Base-by-base conservation (phyloP, 92 coral and sea anemone genomes). In the Actinostola sp. region DNA sequence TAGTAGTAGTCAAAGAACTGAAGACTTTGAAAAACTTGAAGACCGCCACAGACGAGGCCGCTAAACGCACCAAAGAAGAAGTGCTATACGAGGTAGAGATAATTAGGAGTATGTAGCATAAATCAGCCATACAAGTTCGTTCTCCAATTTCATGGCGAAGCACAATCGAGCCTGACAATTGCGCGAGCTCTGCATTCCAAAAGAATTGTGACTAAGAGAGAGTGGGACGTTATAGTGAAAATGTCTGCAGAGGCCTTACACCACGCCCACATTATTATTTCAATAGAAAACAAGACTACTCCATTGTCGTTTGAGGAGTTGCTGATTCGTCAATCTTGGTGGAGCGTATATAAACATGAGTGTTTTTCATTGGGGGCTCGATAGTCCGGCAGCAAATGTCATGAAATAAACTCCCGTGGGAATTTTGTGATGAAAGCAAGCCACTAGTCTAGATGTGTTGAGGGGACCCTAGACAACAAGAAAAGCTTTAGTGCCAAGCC, bases 81-180 rank as follows among this genome's bases (percentile, higher is more conserved):
- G 62, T 75, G 61, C 33, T 48, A 2, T 63, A 63, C 28, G 80
- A 82, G 29, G 77, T 72, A 25, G 17, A 33, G 9, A 71, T 82
- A 8, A 50, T 76, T 13, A 48, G 20, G 82, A 82, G 66, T 75
- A 9, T 75, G 71, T 12, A 66, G 44, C 62, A 43, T 53, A 29
- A 35, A 55, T 8, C n/a, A 36, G 55, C 72, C 80, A 39, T 77
- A 32, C 48, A 41, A 45, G 7, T 56, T 77, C 24, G 60, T 77
- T 21, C 56, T 77, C 41, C 82, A 80, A 56, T 80, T 72, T 53
- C 80, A 72, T 66, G 86, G 84, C 43, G 63, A 67, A 16, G 57
- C 29, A 38, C 54, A 41, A 16, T 28, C 21, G 5, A 63, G 52
- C 4, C n/a, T 61, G 15, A 77, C 75, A 12, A 53, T 77, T 25